Evolutionary conservation across 2,113 vertebrate genomes (phyloP), one percentile per base, ranked within the genome.

Genomic region (Onychorhynchus coronatus): DNA sequence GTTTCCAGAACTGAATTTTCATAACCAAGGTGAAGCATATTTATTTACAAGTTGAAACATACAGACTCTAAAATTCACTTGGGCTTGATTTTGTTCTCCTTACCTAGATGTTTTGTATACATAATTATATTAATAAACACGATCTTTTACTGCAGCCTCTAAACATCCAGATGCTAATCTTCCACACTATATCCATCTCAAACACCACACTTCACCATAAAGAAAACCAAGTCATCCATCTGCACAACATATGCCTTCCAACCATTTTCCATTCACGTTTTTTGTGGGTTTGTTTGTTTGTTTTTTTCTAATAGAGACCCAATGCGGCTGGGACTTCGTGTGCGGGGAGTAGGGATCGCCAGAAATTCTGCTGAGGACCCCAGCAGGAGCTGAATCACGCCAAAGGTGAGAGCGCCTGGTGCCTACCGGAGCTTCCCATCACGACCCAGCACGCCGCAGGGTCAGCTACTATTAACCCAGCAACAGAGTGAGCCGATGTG

Each of bases 241-340:
- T 97, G 93, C 74, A 52, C 53, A 53, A 63, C 94, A 95, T 12
- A 70, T 85, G 89, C 71, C 75, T 91, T 59, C 44, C 68, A 77
- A 89, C 15, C 17, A 42, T 68, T 84, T 67, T 58, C 74, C 61
- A 21, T 12, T 20, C 41, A 31, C 33, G 25, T 6, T 13, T 33
- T 28, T 44, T 41, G 39, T 44, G 44, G 44, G 44, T 16, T 14
- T 10, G 49, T 62, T 33, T 42, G 42, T 21, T 31, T 53, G 50
- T 53, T 58, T 55, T 46, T 68, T 76, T 73, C 31, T 52, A 68
- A 33, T 1, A 31, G 23, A 85, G 9, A 58, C 19, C 6, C 27
- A 53, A 35, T 1, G 55, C 2, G 2, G 30, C 27, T 46, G 25
- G 14, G 37, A 18, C 46, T 17, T 44, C 35, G 5, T 0, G 21